Base-by-base conservation (phyloP, 2,113 vertebrate species). In the Lophotis ruficrista region DNA sequence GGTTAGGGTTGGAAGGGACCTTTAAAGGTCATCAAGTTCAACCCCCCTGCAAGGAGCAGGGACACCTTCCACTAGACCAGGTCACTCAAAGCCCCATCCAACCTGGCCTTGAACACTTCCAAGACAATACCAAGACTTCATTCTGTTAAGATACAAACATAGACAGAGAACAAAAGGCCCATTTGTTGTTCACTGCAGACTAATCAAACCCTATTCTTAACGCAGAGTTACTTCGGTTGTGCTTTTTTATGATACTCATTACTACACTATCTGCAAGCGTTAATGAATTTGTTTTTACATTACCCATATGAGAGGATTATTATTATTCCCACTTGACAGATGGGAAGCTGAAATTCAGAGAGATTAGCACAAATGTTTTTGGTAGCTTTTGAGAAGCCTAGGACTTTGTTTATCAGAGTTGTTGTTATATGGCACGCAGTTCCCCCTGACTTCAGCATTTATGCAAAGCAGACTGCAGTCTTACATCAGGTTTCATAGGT, bases 271-370 rank as follows among this genome's bases (percentile, higher is more conserved):
- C 76, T 89, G 53, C 70, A 84, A 75, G 37, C 86, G 79, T 83
- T 93, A 93, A 90, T 81, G 47, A 90, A 82, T 90, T 95, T 94
- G 92, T 96, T 97, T 95, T 92, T 93, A 96, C 83, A 89, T 91
- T 92, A 61, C 83, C 85, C 88, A 92, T 95, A 92, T 94, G 89
- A 96, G 64, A 87, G 30, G 65, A 84, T 93, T 87, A 64, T 90
- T 96, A 92, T 89, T 93, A 92, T 95, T 95, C 69, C 83, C 21
- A 53, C 72, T 83, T 96, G 83, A 94, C 94, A 96, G 92, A 97
- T 96, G 96, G 96, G 41, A 81, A 93, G 53, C 51, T 53, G 72
- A 96, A 86, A 89, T 93, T 81, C 83, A 84, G 48, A 77, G 75
- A 62, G 47, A 92, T 86, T 48, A 89, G 21, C 38, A 35, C 53